Percentiles rank a stretch among this genome's conserved stretches.
Conservation (phyloP, 2,113 vertebrate genomes). For the Paradisaea rubra region DNA sequence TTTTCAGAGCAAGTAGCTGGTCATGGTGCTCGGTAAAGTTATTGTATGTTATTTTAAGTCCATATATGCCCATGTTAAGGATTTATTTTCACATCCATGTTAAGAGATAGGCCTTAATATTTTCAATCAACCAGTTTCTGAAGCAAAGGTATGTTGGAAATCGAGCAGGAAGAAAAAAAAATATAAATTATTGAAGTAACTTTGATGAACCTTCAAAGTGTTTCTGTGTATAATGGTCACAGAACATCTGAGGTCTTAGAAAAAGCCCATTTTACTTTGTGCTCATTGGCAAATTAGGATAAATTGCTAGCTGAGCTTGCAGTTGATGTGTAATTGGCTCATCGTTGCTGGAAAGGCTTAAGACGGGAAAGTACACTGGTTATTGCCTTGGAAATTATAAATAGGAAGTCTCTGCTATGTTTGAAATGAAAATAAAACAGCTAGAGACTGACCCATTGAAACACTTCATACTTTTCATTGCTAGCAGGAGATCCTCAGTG, state of each 20-base stretch:
- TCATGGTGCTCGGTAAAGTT: not conserved
- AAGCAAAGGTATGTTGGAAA: not conserved
- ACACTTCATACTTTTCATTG: not conserved
- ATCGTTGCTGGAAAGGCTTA: not conserved
- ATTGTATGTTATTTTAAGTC: not conserved
- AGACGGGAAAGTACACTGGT: not conserved
- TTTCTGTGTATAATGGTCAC: not conserved
- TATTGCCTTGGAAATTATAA: slow-evolving; percentile 16
- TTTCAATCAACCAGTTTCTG: not conserved
- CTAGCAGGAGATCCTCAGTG: slow-evolving; percentile 21
- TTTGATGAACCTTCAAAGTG: not conserved
- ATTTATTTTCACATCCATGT: not conserved
- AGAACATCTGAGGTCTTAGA: not conserved
- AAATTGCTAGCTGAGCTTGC: not conserved
- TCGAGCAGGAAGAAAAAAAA: not conserved
- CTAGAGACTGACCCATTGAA: slow-evolving; percentile 30
- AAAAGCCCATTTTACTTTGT: not conserved
- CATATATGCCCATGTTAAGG: not conserved
- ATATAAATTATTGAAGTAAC: not conserved
- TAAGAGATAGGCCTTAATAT: not conserved
- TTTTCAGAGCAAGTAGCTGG: not conserved
- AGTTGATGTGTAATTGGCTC: not conserved
- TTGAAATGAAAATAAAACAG: slow-evolving; percentile 37
- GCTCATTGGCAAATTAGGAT: not conserved
- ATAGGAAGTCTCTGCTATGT: not conserved